Conservation (phyloP, 2,888 invertebrate genomes). For the Scotopteryx bipunctaria region DNA sequence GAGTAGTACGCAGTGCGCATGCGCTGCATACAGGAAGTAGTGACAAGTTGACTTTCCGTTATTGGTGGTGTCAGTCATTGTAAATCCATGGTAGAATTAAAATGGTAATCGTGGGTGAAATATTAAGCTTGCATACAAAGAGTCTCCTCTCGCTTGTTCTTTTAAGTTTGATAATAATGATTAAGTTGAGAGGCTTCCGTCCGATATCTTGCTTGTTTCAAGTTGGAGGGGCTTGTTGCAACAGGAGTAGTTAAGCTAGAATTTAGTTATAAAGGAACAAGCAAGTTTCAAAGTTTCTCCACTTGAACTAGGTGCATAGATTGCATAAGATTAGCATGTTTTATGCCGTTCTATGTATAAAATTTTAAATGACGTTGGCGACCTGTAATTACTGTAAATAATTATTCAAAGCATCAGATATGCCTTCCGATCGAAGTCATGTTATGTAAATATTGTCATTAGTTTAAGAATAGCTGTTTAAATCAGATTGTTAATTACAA, state of each 20-base stretch:
- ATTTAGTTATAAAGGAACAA: slow-evolving; percentile 5
- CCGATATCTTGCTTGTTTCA: slow-evolving; percentile 13
- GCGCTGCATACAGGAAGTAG: slow-evolving; percentile 3
- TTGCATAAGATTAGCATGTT: slow-evolving; percentile 14
- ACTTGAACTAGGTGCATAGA: slow-evolving; percentile 9
- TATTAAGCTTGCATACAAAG: slow-evolving; percentile 7
- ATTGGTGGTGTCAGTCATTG: slow-evolving; percentile 3
- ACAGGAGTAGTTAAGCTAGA: not conserved
- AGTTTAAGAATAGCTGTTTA: not conserved
- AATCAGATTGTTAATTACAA: slow-evolving; percentile 11
- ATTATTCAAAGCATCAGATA: slow-evolving; percentile 6
- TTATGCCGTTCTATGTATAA: slow-evolving; percentile 5
- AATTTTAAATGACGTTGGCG: slow-evolving; percentile 1
- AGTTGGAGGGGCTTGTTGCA: slow-evolving; percentile 7
- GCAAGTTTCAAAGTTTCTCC: slow-evolving; percentile 15
- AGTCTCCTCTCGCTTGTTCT: slow-evolving; percentile 4
- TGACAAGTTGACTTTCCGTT: slow-evolving; percentile 7
- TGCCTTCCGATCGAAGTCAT: not conserved
- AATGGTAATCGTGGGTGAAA: not conserved
- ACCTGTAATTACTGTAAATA: slow-evolving; percentile 8
- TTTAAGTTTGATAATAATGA: slow-evolving; percentile 10
- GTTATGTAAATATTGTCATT: slow-evolving; percentile 10
- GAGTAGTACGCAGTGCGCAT: not conserved
- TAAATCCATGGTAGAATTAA: slow-evolving; percentile 3
- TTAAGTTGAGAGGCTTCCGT: slow-evolving; percentile 17